Conservation (phyloP, 1,140 invertebrate genomes). For the Bilobella aurantiaca region DNA sequence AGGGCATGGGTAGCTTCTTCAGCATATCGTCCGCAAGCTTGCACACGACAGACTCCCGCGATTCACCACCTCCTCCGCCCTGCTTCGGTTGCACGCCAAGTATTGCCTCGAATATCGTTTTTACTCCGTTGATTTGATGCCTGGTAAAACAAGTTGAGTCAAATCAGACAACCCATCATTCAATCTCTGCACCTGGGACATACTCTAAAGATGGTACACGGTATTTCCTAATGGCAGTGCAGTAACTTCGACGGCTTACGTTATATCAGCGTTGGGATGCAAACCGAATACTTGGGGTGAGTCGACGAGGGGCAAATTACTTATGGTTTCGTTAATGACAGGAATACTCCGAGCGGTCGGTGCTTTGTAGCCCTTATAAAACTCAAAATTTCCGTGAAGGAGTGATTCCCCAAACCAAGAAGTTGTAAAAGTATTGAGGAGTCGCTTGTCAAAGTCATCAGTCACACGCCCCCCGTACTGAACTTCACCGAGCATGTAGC, state of each 20-base stretch:
- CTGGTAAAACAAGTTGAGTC: no score
- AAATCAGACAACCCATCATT: no score
- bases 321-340: slow-evolving; percentile 77
- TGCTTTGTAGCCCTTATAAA: slow-evolving; percentile 79
- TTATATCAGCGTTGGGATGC: slow-evolving; percentile 91
- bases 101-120: slow-evolving; percentile 86
- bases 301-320: slow-evolving; percentile 69
- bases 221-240: no score
- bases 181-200: no score
- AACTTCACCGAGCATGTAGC: slow-evolving; percentile 97
- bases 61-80: slow-evolving; percentile 68
- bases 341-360: slow-evolving; percentile 65
- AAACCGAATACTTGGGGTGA: slow-evolving; percentile 94
- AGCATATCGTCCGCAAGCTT: slow-evolving; percentile 86
- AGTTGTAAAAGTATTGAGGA: slow-evolving; percentile 64
- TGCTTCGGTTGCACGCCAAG: slow-evolving; percentile 92
- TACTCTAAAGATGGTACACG: no score
- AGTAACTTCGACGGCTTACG: slow-evolving; percentile 50
- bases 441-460: slow-evolving; percentile 65
- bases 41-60: slow-evolving; percentile 79
- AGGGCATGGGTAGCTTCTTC: slow-evolving; percentile 77
- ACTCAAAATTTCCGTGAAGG: slow-evolving; percentile 70
- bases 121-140: slow-evolving; percentile 87
- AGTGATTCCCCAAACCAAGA: slow-evolving; percentile 81
- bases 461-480: slow-evolving; percentile 93